Conservation (phyloP, 1,140 invertebrate genomes). For the Zaprionus tsacasi region DNA sequence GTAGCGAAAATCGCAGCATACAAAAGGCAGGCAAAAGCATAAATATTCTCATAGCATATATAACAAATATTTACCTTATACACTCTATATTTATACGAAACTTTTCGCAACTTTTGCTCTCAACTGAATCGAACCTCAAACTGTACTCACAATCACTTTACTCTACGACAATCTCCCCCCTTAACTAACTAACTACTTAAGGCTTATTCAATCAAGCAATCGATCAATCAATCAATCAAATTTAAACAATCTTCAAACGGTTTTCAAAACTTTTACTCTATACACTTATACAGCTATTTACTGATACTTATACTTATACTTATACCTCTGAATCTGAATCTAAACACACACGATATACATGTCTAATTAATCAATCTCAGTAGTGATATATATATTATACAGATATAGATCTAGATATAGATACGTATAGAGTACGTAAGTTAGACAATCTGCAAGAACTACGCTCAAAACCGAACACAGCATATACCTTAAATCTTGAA, state of each 20-base stretch:
- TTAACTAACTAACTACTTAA: conserved; percentile 34
- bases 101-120: conserved; percentile 72
- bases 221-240: conserved; percentile 62
- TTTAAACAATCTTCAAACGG: conserved; percentile 72
- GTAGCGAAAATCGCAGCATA: conserved; percentile 38
- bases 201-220: conserved; percentile 61
- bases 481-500: conserved; percentile 31
- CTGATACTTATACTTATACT: conserved; percentile 26
- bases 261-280: conserved; percentile 71
- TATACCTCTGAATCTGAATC: conserved; percentile 35
- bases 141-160: conserved; percentile 40
- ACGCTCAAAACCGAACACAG: conserved; percentile 49
- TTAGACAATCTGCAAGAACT: conserved; percentile 43
- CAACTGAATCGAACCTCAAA: conserved; percentile 67
- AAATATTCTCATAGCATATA: conserved; percentile 16
- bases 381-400: conserved; percentile 58
- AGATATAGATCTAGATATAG: conserved; percentile 1
- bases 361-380: conserved; percentile 55
- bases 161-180: conserved; percentile 72
- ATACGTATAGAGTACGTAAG: conserved; percentile 26
- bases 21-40: conserved; percentile 45
- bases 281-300: conserved; percentile 44
- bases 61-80: conserved; percentile 19
- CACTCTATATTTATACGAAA: conserved; percentile 67
- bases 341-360: conserved; percentile 33